These are phyloP conservation scores for Folsomia candida DNA, from an alignment of 2,888 invertebrate genomes.

Conservation along the genomic window DNA sequence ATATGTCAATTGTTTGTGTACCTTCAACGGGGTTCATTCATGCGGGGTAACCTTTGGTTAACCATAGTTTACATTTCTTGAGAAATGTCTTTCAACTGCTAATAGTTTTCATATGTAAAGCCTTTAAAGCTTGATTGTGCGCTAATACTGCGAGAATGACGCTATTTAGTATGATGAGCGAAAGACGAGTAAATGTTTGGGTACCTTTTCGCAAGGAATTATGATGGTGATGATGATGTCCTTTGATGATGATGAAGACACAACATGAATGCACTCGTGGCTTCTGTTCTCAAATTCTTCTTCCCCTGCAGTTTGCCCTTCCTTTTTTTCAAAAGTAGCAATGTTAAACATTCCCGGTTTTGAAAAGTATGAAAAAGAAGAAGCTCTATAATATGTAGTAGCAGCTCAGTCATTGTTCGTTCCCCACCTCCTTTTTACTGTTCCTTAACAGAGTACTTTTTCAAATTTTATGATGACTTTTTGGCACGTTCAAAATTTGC, in stretches of 20 bases:
- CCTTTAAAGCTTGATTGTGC: background rate
- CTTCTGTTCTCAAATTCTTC: slow-evolving; percentile 41
- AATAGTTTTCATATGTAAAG: background rate
- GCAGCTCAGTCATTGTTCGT: slow-evolving; percentile 4
- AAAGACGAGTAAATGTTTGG: background rate
- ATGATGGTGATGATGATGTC: no score
- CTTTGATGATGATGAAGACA: slow-evolving; percentile 41
- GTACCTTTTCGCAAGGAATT: background rate
- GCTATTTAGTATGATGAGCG: no score
- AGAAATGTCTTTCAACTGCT: background rate
- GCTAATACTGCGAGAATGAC: background rate
- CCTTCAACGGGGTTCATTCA: background rate
- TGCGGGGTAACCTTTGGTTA: background rate
- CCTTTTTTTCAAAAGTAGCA: background rate
- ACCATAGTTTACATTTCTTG: background rate
- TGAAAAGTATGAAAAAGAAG: background rate
- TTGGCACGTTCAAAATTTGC: slow-evolving; percentile 8
- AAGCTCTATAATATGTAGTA: background rate
- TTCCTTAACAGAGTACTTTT: slow-evolving; percentile 10
- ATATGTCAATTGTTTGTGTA: background rate
- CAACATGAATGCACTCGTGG: slow-evolving; percentile 49
- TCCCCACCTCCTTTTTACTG: background rate
- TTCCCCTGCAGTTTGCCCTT: background rate
- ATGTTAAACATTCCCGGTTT: slow-evolving; percentile 22
- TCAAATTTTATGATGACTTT: background rate